Conservation (phyloP, 2,113 vertebrate species). For the Clarias macrocephalus region DNA sequence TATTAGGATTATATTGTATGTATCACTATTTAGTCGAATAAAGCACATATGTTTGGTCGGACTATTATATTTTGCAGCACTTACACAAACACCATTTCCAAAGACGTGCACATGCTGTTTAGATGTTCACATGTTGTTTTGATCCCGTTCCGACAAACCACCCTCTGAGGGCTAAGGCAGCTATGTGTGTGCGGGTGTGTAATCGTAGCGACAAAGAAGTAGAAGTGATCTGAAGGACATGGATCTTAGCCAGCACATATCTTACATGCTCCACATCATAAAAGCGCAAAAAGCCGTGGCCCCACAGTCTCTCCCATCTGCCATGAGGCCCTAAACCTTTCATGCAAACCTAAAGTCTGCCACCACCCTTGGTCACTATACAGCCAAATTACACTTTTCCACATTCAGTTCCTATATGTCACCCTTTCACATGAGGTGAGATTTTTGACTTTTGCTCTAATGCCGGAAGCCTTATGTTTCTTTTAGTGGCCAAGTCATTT, state of each 20-base stretch:
- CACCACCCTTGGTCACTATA: slow-evolving; percentile 46
- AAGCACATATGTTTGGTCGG: background rate
- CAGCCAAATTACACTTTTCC: slow-evolving; percentile 75
- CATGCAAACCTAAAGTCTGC: slow-evolving; percentile 49
- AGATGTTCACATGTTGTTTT: slow-evolving; percentile 66
- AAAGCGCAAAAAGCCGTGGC: slow-evolving; percentile 60
- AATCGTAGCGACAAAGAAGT: slow-evolving; percentile 45
- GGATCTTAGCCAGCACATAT: slow-evolving; percentile 74
- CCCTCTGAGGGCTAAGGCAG: slow-evolving; percentile 36
- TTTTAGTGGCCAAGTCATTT: slow-evolving; percentile 74
- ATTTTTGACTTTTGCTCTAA: slow-evolving; percentile 72
- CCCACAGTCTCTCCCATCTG: slow-evolving; percentile 71
- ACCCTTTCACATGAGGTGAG: slow-evolving; percentile 71
- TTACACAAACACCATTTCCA: slow-evolving; percentile 56
- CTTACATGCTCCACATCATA: slow-evolving; percentile 68
- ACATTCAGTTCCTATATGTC: slow-evolving; percentile 62
- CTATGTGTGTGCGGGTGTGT: slow-evolving; percentile 25
- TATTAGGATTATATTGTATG: background rate
- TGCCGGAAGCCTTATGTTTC: slow-evolving; percentile 65
- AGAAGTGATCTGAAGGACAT: slow-evolving; percentile 72
- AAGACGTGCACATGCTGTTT: slow-evolving; percentile 56
- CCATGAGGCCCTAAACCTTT: slow-evolving; percentile 61
- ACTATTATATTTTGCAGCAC: background rate
- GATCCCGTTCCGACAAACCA: slow-evolving; percentile 68
- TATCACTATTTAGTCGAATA: background rate